A percentile compares a stretch with the other conserved stretches of the same genome.
Conservation (phyloP, 2,113 vertebrate genomes). For the Pithys albifrons region DNA sequence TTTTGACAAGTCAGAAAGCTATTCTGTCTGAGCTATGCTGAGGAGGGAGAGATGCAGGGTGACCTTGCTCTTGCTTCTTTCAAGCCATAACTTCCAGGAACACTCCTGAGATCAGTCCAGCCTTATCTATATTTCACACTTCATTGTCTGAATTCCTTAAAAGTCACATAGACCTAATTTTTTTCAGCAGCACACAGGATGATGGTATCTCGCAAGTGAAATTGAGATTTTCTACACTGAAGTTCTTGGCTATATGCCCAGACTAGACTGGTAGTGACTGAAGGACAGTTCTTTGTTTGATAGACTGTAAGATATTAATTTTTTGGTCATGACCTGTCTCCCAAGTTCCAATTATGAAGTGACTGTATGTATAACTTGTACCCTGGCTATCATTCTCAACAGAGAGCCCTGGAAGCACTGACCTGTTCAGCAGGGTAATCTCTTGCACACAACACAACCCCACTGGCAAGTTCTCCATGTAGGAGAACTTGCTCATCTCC, state of each 20-base stretch:
- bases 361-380: background rate
- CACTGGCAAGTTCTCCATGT: rapidly evolving
- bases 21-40: background rate
- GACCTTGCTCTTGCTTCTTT: slow-evolving; percentile 15
- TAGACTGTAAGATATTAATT: background rate
- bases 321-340: background rate
- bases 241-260: background rate
- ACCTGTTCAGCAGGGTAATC: background rate
- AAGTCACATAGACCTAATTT: background rate
- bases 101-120: background rate
- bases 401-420: background rate
- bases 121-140: slow-evolving; percentile 9
- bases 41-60: background rate
- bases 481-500: background rate
- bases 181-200: background rate
- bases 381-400: background rate
- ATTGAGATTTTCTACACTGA: background rate
- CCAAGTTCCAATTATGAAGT: background rate
- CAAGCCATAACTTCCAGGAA: background rate
- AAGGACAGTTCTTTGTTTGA: background rate
- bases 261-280: background rate
- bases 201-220: background rate
- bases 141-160: background rate
- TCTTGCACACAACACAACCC: background rate
- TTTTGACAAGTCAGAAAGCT: background rate